Percentiles rank a stretch among this genome's conserved stretches.
These are phyloP conservation scores for Rhineura floridana DNA, from an alignment of 2,113 vertebrate genomes.

Conservation along the genomic window DNA sequence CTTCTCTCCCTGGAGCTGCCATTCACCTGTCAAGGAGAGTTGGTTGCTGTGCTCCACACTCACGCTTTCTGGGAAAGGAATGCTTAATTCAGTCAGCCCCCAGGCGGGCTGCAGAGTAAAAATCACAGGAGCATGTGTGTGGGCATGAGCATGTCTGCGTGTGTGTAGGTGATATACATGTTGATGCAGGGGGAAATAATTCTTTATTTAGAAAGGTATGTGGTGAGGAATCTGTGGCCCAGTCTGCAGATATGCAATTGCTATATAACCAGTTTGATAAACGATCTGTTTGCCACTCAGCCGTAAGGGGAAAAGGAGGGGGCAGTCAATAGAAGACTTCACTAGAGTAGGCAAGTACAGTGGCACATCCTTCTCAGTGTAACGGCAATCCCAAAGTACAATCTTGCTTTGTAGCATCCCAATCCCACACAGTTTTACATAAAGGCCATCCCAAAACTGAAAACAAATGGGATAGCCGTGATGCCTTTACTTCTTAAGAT, in stretches of 20 bases:
- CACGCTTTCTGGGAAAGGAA: conserved; percentile 11
- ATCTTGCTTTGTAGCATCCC: background rate
- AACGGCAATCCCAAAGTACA: background rate
- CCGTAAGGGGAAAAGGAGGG: background rate
- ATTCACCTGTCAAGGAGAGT: conserved; percentile 5
- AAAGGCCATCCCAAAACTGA: background rate
- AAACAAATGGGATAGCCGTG: background rate
- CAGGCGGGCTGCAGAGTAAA: conserved; percentile 3
- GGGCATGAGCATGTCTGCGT: background rate
- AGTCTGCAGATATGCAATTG: background rate
- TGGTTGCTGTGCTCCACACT: rapidly evolving
- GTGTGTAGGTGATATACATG: background rate
- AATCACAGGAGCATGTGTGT: background rate
- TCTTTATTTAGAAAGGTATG: background rate
- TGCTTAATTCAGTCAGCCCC: conserved; percentile 14
- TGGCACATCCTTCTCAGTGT: background rate
- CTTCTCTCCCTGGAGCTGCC: background rate
- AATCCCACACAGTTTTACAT: background rate
- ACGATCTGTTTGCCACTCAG: background rate
- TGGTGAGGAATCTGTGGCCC: background rate
- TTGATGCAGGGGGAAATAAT: background rate
- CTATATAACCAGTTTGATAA: background rate
- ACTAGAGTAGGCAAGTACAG: background rate
- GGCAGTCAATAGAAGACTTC: background rate
- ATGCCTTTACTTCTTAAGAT: background rate